Base-by-base conservation (phyloP, 2,888 invertebrate species). In the Epistrophe eligans region DNA sequence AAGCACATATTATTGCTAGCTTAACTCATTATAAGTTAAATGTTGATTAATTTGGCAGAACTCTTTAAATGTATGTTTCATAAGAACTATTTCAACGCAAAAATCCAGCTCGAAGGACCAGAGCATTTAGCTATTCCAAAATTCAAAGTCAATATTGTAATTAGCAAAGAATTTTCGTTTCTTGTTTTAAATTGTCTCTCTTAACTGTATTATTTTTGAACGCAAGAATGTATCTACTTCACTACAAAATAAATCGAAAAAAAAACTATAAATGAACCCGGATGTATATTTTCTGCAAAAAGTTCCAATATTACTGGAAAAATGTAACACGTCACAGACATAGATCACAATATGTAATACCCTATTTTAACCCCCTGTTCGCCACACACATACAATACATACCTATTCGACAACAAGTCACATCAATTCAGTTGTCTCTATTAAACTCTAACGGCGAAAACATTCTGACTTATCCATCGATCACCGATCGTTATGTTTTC, bases 401-500 rank as follows among this genome's bases (percentile, higher is more conserved):
- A 4, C 24, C 24, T 13, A 40, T 13, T 13, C 6, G 70, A 71
- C 38, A 43, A 80, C 66, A 62, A 60, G 48, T 77, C 55, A 67
- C 72, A 77, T 79, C 55, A 48, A 79, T 79, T 74, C 73, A 83
- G 48, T 50, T 83, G 79, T 79, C 83, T 77, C 38, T 50, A 71
- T 43, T 40, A 66, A 45, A 83, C 70, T 35, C 60, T 55, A 45
- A 74, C 45, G 64, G 77, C 48, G 55, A 77, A 77, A 48, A 67
- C 55, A 81, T 67, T 85, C 81, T 77, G 85, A 81, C 77, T 62
- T 58, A 74, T 77, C 81, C 57, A 85, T 85, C 85, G 85, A 85
- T 85, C 85, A 85, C 81, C 15, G 81, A 77, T 85, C 77, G 50
- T 43, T 74, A 71, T 70, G 28, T 81, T 85, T 85, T 85, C 85